phyloP scores from a whole-genome alignment of 2,113 vertebrate genomes.

The Helogale parvula region DNA sequence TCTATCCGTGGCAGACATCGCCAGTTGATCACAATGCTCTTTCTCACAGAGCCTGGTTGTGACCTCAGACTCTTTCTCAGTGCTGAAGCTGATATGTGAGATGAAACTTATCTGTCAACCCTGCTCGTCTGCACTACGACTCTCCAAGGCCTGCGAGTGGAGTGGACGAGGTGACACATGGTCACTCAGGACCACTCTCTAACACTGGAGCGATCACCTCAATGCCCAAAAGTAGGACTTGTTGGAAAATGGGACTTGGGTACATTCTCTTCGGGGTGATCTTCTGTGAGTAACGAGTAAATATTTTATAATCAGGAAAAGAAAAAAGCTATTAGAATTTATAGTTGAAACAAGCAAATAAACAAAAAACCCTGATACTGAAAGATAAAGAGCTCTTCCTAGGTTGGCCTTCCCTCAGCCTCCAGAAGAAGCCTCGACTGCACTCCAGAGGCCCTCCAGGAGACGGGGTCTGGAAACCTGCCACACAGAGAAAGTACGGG shows the following conservation, averaged over 20 bases:
- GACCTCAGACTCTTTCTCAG: not conserved
- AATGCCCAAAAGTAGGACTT: not conserved
- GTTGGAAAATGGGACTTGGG: not conserved
- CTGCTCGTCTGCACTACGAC: not conserved
- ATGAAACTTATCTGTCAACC: not conserved
- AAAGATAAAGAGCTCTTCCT: not conserved
- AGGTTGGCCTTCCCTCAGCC: not conserved
- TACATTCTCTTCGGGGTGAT: not conserved
- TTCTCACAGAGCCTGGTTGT: not conserved
- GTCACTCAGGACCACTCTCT: not conserved
- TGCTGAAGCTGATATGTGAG: not conserved
- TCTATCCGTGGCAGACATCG: not conserved
- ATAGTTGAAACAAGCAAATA: not conserved
- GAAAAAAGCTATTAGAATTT: not conserved
- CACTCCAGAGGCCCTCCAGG: not conserved
- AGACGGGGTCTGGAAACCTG: not conserved
- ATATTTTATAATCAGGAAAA: not conserved
- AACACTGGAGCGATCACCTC: not conserved
- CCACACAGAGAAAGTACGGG: not conserved
- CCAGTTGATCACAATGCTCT: not conserved
- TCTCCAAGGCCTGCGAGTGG: not conserved
- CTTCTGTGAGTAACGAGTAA: not conserved
- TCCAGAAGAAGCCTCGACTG: not conserved
- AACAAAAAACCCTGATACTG: rapidly evolving
- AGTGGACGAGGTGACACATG: not conserved